phyloP scores from a whole-genome alignment of 2,113 vertebrate species.

The Bubo bubo region DNA sequence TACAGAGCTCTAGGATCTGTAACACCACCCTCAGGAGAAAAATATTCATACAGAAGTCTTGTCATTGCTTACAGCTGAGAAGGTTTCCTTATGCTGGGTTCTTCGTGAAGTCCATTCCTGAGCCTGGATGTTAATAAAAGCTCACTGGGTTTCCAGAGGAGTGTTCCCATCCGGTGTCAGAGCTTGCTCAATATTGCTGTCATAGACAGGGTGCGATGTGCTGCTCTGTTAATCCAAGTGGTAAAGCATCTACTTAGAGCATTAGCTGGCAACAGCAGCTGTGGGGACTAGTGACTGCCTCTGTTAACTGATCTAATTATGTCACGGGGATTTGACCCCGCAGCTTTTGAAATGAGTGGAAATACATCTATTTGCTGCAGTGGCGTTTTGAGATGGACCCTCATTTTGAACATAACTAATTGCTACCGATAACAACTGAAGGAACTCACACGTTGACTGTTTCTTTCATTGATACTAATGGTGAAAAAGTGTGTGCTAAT shows the following conservation, averaged over 20 bases:
- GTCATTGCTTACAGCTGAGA: not conserved
- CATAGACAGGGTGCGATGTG: not conserved
- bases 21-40: not conserved
- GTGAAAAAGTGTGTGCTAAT: not conserved
- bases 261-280: not conserved
- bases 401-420: not conserved
- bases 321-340: not conserved
- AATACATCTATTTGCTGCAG: not conserved
- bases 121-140: not conserved
- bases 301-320: not conserved
- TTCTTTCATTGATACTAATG: not conserved
- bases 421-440: not conserved
- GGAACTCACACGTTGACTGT: not conserved
- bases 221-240: not conserved
- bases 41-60: not conserved
- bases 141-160: not conserved
- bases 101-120: not conserved
- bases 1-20: not conserved
- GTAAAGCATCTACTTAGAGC: not conserved
- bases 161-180: not conserved
- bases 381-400: not conserved
- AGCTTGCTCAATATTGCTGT: not conserved
- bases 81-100: not conserved
- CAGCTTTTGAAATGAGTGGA: not conserved
- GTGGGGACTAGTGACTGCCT: not conserved